These are phyloP conservation scores for Catharus minimus DNA, from an alignment of 2,113 vertebrate species.

Conservation along the genomic window DNA sequence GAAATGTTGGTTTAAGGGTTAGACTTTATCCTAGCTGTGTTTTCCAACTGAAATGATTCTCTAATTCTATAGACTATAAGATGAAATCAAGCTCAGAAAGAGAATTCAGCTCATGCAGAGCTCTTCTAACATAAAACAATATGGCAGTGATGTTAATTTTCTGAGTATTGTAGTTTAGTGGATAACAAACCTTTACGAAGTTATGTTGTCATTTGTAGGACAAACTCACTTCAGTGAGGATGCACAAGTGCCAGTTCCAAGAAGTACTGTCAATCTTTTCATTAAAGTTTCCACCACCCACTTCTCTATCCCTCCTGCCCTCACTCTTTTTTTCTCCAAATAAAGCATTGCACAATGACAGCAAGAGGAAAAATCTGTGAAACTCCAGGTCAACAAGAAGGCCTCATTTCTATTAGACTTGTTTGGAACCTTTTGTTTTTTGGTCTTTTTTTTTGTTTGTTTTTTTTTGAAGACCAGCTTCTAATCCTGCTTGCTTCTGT, in stretches of 20 bases:
- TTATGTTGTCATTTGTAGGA: neutral
- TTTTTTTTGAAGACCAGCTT: neutral
- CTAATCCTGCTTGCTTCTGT: neutral
- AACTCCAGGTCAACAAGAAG: slow-evolving; percentile 1
- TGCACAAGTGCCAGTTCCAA: slow-evolving; percentile 14
- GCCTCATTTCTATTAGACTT: neutral
- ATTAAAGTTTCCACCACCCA: fast-evolving
- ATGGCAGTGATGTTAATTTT: neutral
- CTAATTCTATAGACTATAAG: neutral
- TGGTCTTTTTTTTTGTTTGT: too few relatives aligned
- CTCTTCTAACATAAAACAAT: neutral
- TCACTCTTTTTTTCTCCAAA: neutral
- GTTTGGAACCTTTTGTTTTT: too few relatives aligned
- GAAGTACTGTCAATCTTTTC: slow-evolving; percentile 9
- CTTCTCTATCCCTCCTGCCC: neutral
- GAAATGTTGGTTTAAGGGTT: neutral
- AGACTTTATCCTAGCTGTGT: neutral
- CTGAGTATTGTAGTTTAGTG: neutral
- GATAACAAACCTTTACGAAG: slow-evolving; percentile 20
- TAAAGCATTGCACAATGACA: neutral
- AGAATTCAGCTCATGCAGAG: neutral
- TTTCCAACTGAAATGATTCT: neutral
- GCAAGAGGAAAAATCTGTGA: neutral
- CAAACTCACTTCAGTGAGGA: neutral
- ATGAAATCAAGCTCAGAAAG: slow-evolving; percentile 3